phyloP scores from a whole-genome alignment of 2,113 vertebrate genomes.

The Pteronura brasiliensis region DNA sequence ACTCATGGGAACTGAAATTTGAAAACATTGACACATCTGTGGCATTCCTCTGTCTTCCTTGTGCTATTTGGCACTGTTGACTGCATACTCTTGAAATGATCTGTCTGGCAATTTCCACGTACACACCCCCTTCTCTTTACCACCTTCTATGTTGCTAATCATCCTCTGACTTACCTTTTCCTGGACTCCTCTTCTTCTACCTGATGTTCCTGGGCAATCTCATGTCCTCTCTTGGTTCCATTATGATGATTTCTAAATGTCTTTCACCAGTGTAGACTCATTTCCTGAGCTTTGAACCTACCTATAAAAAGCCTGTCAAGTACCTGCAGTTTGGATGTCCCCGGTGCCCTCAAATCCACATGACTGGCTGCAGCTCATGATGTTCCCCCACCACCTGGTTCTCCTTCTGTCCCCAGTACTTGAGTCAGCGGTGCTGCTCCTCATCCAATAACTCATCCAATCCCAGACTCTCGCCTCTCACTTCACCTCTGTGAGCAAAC shows the following conservation, averaged over 20 bases:
- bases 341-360: fast-evolving
- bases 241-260: neutral
- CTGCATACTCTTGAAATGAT: neutral
- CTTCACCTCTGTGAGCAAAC: neutral
- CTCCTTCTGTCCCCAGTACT: neutral
- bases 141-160: neutral
- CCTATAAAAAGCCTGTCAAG: fast-evolving
- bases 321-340: neutral
- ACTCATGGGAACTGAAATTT: neutral
- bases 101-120: neutral
- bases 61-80: neutral
- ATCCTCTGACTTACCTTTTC: neutral
- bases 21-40: fast-evolving
- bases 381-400: too few species aligned
- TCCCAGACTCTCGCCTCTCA: neutral
- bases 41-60: neutral
- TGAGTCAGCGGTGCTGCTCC: neutral
- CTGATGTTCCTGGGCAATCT: neutral
- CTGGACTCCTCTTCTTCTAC: neutral
- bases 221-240: neutral
- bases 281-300: neutral
- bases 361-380: neutral
- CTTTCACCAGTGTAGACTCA: neutral
- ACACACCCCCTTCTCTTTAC: neutral
- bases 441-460: neutral